Conservation (phyloP, 2,113 vertebrate genomes). For the Pheucticus melanocephalus region DNA sequence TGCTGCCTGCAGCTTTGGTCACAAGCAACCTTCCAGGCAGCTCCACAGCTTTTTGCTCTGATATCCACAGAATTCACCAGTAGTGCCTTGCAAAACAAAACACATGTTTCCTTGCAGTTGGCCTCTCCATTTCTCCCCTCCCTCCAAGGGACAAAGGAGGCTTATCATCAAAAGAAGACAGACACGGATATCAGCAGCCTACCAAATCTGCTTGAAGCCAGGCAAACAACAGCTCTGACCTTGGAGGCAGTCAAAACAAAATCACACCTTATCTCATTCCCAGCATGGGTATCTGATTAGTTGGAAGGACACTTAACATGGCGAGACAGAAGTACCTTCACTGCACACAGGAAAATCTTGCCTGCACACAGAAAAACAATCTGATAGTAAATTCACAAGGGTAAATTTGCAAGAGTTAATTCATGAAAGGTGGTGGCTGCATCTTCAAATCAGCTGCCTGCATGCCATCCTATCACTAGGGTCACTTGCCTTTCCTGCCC, state of each 20-base stretch:
- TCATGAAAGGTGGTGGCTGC: not conserved
- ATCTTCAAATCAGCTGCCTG: not conserved
- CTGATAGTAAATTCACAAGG: not conserved
- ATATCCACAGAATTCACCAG: not conserved
- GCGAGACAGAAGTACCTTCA: not conserved
- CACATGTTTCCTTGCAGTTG: not conserved
- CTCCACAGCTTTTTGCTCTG: not conserved
- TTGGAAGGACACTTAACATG: not conserved
- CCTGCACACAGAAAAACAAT: not conserved
- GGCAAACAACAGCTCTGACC: conserved; percentile 48
- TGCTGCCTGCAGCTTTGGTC: not conserved
- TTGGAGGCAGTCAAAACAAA: conserved; percentile 56
- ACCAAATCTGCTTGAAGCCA: not conserved
- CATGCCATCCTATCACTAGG: not conserved
- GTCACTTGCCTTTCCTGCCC: not conserved
- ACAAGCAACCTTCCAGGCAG: not conserved
- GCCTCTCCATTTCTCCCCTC: not conserved
- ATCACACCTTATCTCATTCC: conserved; percentile 31
- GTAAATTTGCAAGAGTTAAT: not conserved
- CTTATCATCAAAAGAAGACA: not conserved
- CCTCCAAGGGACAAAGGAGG: not conserved
- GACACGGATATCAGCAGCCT: conserved; percentile 12
- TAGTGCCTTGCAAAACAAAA: not conserved
- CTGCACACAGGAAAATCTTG: not conserved
- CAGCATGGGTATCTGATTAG: conserved; percentile 34